Evolutionary conservation across 2,113 vertebrate species (phyloP), one percentile per base, ranked within the genome.

Genomic region (Pogonocichla stellata): DNA sequence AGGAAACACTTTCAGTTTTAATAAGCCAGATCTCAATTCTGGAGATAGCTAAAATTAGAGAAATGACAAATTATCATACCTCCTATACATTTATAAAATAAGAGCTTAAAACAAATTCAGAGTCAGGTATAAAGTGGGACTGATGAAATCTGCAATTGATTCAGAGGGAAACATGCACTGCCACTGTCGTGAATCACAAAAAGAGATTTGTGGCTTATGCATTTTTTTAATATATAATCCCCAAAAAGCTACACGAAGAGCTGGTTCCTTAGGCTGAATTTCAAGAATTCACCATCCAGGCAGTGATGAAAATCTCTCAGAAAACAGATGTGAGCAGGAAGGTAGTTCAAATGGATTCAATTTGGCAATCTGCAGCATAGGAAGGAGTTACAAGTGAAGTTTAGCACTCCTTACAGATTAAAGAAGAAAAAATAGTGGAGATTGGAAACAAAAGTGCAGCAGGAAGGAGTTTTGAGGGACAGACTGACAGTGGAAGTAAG

Each of bases 161-260:
- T 88, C 81, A 43, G 50, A 95, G 62, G 58, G 69, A 40, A 91
- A 73, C n/a, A 75, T 85, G 90, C 43, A 42, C 78, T 48, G 70
- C 58, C n/a, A 57, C 81, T 88, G 83, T 73, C 67, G 87, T 73
- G 93, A 90, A 75, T 62, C 62, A 73, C 51, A 88, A 36, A 34
- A 56, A 75, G 80, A 91, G 89, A 88, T 95, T 86, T 82, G 94
- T 94, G 88, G 74, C 66, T 82, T 67, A 81, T 69, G 54, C 67
- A 91, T 94, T 95, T 94, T 94, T 95, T 95, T 82, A 95, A 96
- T 94, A 95, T 47, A 93, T 70, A 87, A 91, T 94, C 62, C 81
- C 51, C 51, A 50, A 95, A 97, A 91, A 62, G 67, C 81, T 85
- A 91, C 84, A 87, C 1, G 18, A 90, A 73, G 24, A 80, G 88